Evolutionary conservation across 2,113 vertebrate genomes (phyloP).

Genomic region (Sigmodon hispidus): DNA sequence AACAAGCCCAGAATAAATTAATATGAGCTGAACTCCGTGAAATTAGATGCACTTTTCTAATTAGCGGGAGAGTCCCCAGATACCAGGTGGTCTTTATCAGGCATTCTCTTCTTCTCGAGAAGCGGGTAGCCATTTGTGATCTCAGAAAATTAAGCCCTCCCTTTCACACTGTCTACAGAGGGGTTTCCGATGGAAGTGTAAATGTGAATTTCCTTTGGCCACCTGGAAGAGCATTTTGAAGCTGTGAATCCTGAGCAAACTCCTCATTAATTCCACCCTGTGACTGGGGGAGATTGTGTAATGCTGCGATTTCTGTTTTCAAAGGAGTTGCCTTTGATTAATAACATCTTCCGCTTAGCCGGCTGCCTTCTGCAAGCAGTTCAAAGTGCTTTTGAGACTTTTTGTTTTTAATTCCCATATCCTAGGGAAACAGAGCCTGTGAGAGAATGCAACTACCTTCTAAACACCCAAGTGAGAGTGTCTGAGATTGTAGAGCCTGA

Average conservation of each 20-base stretch:
- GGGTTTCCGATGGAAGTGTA: conserved; percentile 75
- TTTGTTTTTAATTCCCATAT: conserved; percentile 50
- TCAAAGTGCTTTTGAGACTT: conserved; percentile 54
- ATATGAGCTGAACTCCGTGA: conserved; percentile 76
- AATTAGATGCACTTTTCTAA: conserved; percentile 81
- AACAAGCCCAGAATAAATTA: conserved; percentile 77
- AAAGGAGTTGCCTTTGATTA: conserved; percentile 71
- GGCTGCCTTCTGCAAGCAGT: conserved; percentile 25
- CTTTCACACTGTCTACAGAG: conserved; percentile 54
- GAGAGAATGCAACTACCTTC: conserved; percentile 12
- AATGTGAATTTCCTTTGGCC: conserved; percentile 74
- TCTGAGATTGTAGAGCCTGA: not conserved
- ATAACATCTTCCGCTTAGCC: conserved; percentile 43
- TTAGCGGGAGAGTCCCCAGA: conserved; percentile 75
- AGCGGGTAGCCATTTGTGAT: conserved; percentile 54
- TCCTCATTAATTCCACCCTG: conserved; percentile 72
- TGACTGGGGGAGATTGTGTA: conserved; percentile 56
- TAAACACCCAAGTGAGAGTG: not conserved
- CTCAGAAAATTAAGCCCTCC: conserved; percentile 65
- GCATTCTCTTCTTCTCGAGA: conserved; percentile 40
- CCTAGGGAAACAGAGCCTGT: not conserved
- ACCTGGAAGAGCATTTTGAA: conserved; percentile 74
- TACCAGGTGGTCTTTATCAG: conserved; percentile 46
- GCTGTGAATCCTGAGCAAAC: conserved; percentile 55
- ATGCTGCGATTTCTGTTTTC: conserved; percentile 74